phyloP scores from a whole-genome alignment of 2,888 invertebrate genomes.

The Sesia apiformis region DNA sequence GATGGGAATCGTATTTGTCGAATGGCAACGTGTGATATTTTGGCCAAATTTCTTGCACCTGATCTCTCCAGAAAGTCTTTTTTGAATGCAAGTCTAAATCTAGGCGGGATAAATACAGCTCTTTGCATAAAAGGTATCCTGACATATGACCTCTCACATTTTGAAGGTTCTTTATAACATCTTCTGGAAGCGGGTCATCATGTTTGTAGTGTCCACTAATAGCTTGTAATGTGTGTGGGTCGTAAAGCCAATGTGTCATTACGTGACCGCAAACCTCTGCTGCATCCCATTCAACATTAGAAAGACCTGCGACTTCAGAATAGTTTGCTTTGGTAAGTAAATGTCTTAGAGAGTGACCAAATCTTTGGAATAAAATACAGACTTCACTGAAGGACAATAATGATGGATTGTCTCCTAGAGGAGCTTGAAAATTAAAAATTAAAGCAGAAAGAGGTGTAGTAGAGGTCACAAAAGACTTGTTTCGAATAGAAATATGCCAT shows the following conservation, averaged over 20 bases:
- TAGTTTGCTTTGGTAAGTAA: constrained; percentile 87
- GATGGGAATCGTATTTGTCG: constrained; percentile 86
- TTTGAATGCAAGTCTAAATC: constrained; percentile 88
- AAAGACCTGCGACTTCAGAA: constrained; percentile 88
- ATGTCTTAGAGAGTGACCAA: constrained; percentile 91
- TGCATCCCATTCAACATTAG: constrained; percentile 96
- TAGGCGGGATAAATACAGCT: constrained; percentile 86
- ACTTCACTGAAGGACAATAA: constrained; percentile 86
- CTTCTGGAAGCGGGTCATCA: constrained; percentile 80
- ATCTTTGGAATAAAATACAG: constrained; percentile 84
- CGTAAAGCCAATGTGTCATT: constrained; percentile 86
- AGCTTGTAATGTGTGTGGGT: constrained; percentile 71
- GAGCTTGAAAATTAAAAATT: constrained; percentile 87
- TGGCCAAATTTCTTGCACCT: constrained; percentile 86
- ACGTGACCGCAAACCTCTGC: constrained; percentile 88
- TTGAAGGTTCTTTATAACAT: constrained; percentile 77
- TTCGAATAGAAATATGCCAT: constrained; percentile 87
- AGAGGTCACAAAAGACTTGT: constrained; percentile 77
- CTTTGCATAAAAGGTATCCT: constrained; percentile 84
- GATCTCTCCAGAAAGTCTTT: constrained; percentile 87
- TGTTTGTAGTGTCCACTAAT: constrained; percentile 85
- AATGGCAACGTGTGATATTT: constrained; percentile 85
- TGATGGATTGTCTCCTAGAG: constrained; percentile 77
- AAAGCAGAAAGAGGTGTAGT: constrained; percentile 85
- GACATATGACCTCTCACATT: constrained; percentile 82